Evolutionary conservation across 2,797 vertebrate species (phyloP), one percentile per base, ranked within the genome.

Genomic region (Sebastes kiyomatsui): DNA sequence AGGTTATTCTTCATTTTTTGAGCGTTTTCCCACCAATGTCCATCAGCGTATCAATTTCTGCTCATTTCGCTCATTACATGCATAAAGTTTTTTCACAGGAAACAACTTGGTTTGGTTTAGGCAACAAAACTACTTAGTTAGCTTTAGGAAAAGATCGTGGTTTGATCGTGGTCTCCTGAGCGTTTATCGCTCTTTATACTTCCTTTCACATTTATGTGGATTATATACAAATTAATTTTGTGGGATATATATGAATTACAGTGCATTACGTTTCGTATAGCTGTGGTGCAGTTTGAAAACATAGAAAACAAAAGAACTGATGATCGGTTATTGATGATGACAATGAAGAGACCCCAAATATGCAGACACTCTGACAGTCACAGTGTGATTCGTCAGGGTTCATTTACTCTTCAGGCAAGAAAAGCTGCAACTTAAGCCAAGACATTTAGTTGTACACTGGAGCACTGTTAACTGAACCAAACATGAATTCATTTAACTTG

Each of bases 401-500:
- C 4, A 49, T 88, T 87, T 83, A 82, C 32, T 79, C 64, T 28
- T 22, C 27, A 46, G n/a, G 28, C 20, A 42, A 69, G 72, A 75
- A 77, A 80, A 54, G 5, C 38, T 71, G 42, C 60, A 64, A 28
- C n/a, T 42, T 68, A 73, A 77, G 75, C 72, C 81, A 83, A 82
- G 79, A 46, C 64, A 54, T 81, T 82, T 81, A 5, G 75, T 49
- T 82, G 55, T 11, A 62, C 54, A 54, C 59, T 73, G 54, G 25
- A 55, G 74, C n/a, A 49, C 56, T 70, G 68, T 78, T 49, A 82
- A 78, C 74, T 76, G 54, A 42, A 88, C 67, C 6, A 46, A 85
- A 83, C 72, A 71, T 62, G 67, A 82, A 81, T 76, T 75, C 46
- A 82, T 83, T 87, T 67, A 72, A 84, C 71, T 54, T 62, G 67